phyloP scores from a whole-genome alignment of 2,888 invertebrate species.

The Eristalinus sepulchralis region DNA sequence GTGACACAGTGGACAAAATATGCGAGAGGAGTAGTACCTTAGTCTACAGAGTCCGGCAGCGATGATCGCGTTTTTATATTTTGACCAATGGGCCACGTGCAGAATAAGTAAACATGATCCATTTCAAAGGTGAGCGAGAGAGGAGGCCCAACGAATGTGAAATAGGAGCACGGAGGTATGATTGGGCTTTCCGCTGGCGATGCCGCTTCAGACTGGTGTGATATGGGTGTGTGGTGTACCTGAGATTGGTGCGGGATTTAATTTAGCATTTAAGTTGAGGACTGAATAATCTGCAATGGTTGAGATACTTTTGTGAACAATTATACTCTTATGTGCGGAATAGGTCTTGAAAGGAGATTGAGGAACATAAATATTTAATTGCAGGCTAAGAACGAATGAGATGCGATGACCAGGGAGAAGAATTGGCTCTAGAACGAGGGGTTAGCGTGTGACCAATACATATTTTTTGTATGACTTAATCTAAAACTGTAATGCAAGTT shows the following conservation, averaged over 20 bases:
- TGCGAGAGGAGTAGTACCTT: slow-evolving; percentile 50
- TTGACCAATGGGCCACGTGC: slow-evolving; percentile 62
- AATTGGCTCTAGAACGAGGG: background rate
- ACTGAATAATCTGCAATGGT: slow-evolving; percentile 61
- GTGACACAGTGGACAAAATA: slow-evolving; percentile 23
- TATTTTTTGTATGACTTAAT: no score
- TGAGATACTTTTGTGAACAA: slow-evolving; percentile 49
- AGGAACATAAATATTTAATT: slow-evolving; percentile 28
- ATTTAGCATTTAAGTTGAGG: slow-evolving; percentile 33
- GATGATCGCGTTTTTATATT: slow-evolving; percentile 53
- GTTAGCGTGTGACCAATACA: no score
- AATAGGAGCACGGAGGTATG: background rate
- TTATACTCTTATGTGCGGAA: slow-evolving; percentile 15
- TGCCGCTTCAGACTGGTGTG: background rate
- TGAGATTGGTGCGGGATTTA: slow-evolving; percentile 15
- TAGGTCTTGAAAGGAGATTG: background rate
- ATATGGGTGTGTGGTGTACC: background rate
- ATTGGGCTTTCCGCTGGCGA: background rate
- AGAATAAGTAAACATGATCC: slow-evolving; percentile 52
- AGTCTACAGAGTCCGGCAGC: slow-evolving; percentile 14
- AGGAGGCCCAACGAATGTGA: background rate
- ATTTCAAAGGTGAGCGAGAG: slow-evolving; percentile 1
- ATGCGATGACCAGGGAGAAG: no score
- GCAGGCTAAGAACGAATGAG: background rate
- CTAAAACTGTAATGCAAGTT: no score